Evolutionary conservation across 2,113 vertebrate species (phyloP).

Genomic region (Lophotis ruficrista): DNA sequence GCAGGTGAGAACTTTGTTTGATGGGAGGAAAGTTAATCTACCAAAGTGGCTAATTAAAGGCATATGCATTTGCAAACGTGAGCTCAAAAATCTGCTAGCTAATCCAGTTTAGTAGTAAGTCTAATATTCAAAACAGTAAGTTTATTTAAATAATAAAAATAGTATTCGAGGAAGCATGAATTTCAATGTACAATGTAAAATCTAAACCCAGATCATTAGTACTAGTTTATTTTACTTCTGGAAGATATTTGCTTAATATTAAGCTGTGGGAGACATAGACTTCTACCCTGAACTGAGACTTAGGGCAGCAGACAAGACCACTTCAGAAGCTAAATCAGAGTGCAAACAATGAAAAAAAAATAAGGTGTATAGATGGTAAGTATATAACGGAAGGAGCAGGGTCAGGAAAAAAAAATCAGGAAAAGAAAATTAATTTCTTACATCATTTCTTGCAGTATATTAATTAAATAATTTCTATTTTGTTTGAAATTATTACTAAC

Average conservation of each 20-base stretch:
- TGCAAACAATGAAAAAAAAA: neutral
- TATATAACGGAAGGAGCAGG: neutral
- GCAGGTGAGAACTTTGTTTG: neutral
- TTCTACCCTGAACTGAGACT: neutral
- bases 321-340: neutral
- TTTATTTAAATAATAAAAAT: neutral
- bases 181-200: neutral
- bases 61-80: neutral
- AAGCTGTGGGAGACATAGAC: neutral
- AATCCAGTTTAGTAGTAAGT: neutral
- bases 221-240: neutral
- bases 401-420: neutral
- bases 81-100: neutral
- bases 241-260: neutral
- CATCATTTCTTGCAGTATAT: neutral
- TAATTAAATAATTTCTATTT: neutral
- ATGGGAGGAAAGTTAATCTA: neutral
- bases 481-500: neutral
- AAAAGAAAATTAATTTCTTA: neutral
- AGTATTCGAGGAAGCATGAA: neutral
- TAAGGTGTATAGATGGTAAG: neutral
- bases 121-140: neutral
- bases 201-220: neutral
- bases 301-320: neutral
- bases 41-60: neutral